A percentile compares a stretch with the other conserved stretches of the same genome.
phyloP scores from a whole-genome alignment of 1,140 invertebrate genomes.

The Anastrepha obliqua region DNA sequence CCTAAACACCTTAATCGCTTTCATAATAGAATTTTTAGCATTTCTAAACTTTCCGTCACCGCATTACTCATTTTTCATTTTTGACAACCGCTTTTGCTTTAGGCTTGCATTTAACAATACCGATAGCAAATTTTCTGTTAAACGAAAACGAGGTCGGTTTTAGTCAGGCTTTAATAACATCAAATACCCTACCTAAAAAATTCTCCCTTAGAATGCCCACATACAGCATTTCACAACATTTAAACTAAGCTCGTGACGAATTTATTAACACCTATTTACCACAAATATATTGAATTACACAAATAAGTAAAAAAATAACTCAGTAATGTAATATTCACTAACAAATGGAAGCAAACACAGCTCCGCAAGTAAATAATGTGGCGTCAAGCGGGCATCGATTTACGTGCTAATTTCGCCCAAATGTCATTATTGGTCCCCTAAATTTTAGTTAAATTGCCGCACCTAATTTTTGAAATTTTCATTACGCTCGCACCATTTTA shows the following conservation, averaged over 20 bases:
- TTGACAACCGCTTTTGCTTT: no score
- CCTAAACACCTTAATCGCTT: no score
- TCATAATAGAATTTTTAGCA: no score
- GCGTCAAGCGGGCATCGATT: not conserved
- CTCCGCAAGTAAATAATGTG: not conserved
- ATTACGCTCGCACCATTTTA: conserved; percentile 15
- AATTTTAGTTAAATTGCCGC: conserved; percentile 24
- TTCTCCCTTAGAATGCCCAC: no score
- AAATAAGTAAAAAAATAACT: not conserved
- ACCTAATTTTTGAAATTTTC: not conserved
- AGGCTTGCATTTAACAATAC: no score
- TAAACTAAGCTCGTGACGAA: not conserved
- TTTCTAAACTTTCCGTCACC: no score
- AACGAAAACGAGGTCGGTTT: no score
- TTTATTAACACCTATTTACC: conserved; percentile 1
- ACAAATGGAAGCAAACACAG: not conserved
- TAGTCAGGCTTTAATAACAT: no score
- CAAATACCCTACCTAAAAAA: no score
- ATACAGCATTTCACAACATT: no score
- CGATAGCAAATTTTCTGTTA: no score
- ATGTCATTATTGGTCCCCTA: not conserved
- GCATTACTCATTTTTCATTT: no score
- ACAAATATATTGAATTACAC: conserved; percentile 1
- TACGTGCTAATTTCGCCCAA: conserved; percentile 19
- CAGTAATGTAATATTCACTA: not conserved